Percentiles rank a stretch among this genome's conserved stretches.
Conservation (phyloP, 2,797 vertebrate species). For the Pygocentrus nattereri region DNA sequence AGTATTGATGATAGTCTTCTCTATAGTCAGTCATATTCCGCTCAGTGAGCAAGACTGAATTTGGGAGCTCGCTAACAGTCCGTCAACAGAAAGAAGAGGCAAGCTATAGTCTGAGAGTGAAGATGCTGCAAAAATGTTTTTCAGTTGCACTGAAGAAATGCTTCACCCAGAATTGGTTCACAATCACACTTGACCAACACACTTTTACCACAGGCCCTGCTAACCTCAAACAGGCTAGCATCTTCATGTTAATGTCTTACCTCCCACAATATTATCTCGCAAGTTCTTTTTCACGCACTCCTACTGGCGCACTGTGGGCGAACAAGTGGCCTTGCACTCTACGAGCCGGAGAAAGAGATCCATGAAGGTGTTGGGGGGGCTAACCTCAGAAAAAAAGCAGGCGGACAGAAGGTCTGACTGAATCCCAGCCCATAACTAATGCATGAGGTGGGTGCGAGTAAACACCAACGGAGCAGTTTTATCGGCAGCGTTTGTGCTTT, state of each 20-base stretch:
- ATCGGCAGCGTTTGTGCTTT: slow-evolving; percentile 55
- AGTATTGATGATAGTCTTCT: neutral
- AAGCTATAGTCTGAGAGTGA: too few species aligned
- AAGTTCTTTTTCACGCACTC: neutral
- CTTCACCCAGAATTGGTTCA: neutral
- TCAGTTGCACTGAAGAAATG: neutral
- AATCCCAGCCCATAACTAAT: slow-evolving; percentile 68
- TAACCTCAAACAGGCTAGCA: slow-evolving; percentile 16
- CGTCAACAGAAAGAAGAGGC: neutral
- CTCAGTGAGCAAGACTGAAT: too few species aligned
- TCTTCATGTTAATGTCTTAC: neutral
- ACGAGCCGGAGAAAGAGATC: neutral
- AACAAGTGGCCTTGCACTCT: neutral
- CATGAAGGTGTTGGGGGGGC: slow-evolving; percentile 69
- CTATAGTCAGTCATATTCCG: neutral
- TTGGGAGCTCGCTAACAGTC: too few species aligned
- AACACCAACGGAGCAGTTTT: slow-evolving; percentile 68
- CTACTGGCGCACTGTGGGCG: neutral
- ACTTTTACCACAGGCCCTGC: neutral
- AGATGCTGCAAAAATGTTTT: neutral
- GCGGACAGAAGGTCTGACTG: slow-evolving; percentile 1
- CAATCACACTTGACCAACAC: neutral
- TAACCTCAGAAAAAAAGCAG: slow-evolving; percentile 71
- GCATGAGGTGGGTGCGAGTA: slow-evolving; percentile 73
- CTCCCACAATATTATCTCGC: neutral